Evolutionary conservation across 2,113 vertebrate genomes (phyloP), one percentile per base, ranked within the genome.

Genomic region (Pungitius pungitius): DNA sequence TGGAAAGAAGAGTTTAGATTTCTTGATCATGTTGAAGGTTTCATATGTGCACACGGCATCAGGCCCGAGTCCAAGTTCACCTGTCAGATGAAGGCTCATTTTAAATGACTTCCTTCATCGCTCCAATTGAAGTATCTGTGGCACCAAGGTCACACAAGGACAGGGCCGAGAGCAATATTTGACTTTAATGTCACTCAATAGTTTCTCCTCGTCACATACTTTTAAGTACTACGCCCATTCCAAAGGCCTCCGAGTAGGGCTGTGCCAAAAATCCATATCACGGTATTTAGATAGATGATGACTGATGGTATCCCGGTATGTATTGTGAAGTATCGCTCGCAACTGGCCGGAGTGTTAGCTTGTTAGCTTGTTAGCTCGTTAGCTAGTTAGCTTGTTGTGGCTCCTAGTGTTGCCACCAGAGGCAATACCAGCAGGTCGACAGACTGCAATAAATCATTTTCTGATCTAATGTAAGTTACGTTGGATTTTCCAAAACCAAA

Each of bases 31-130:
- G 57, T 75, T 18, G 33, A 80, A 65, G 56, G 42, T 8, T 73
- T 77, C n/a, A n/a, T 54, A 17, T 26, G 26, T 54, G 22, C 39
- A 58, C 51, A 68, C 43, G 37, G 61, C 35, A 42, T 67, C 49
- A 66, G 24, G 13, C 61, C 47, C 33, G 60, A 70, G 43, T 59
- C 27, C 24, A 72, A 47, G 52, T 37, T 69, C n/a, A 54, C 63
- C 45, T 26, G 30, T 77, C 64, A 43, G 56, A 51, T 24, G 39
- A 52, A 55, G 73, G 68, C 69, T 40, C 24, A 80, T 87, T 84
- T 82, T 81, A 64, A 84, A 87, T 81, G 59, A 69, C 67, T 62
- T 51, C 80, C 56, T 69, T 58, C 47, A 62, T 58, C 14, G n/a
- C 15, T 37, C 12, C 43, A 37, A 35, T n/a, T 40, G 17, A 54